Percentiles rank a stretch among this genome's conserved stretches.
These are phyloP conservation scores for Muscicapa comitata DNA, from an alignment of 2,797 vertebrate genomes.

Conservation along the genomic window DNA sequence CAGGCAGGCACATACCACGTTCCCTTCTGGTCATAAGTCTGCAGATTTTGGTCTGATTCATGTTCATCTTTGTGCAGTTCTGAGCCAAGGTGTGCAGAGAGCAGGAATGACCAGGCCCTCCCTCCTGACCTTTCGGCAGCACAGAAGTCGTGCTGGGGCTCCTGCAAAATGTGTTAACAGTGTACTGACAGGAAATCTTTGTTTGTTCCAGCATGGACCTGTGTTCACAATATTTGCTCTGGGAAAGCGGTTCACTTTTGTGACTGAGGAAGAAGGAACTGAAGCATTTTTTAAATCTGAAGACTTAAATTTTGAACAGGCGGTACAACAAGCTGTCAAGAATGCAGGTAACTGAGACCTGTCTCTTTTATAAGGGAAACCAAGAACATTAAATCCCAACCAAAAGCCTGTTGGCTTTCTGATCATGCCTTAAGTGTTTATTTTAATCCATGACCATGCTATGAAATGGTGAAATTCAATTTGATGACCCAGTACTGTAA, in stretches of 20 bases:
- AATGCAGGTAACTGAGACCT: conserved; percentile 73
- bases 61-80: neutral
- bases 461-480: neutral
- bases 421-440: neutral
- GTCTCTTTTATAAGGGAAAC: neutral
- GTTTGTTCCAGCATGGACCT: conserved; percentile 76
- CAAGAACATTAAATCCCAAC: neutral
- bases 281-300: conserved; percentile 80
- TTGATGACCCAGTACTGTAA: neutral
- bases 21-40: neutral
- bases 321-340: conserved; percentile 76
- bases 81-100: neutral
- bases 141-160: neutral
- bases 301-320: conserved; percentile 80
- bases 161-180: neutral
- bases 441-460: neutral
- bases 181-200: neutral
- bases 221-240: conserved; percentile 79
- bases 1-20: neutral
- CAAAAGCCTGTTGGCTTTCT: neutral
- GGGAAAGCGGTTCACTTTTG: conserved; percentile 82
- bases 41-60: neutral
- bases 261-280: conserved; percentile 79
- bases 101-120: neutral
- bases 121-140: neutral